Evolutionary conservation across 2,888 invertebrate genomes (phyloP), one percentile per base, ranked within the genome.

Genomic region (Aspidapion aeneum): DNA sequence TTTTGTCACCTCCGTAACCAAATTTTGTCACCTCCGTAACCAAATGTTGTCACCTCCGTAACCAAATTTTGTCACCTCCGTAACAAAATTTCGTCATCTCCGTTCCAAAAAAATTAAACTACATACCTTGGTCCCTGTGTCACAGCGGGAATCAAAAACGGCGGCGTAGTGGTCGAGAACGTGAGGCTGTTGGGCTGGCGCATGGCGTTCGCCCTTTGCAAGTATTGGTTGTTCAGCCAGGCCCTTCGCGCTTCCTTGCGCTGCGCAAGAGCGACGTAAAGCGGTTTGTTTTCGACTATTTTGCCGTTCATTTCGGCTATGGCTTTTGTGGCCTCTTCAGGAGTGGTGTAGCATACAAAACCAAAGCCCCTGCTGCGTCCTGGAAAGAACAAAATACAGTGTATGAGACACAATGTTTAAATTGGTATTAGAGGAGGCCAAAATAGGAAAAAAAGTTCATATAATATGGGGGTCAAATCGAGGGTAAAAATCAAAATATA

Each of bases 81-180:
- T n/a, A n/a, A n/a, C n/a, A n/a, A n/a, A n/a, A n/a, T n/a, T n/a
- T n/a, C n/a, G n/a, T n/a, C n/a, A n/a, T n/a, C n/a, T n/a, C n/a
- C n/a, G n/a, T n/a, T n/a, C n/a, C n/a, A n/a, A n/a, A n/a, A n/a
- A n/a, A n/a, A n/a, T n/a, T n/a, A n/a, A n/a, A n/a, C n/a, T n/a
- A n/a, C n/a, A n/a, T n/a, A n/a, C n/a, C n/a, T 58, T 9, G 70
- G 70, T 5, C 91, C 88, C 69, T 94, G 94, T 2, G 52, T n/a
- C 7, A 49, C 58, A 2, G 58, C 58, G 7, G 96, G 93, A 48
- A 96, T 95, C 66, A 97, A 90, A 75, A 94, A 94, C 19, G 76
- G 78, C 2, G 77, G 76, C n/a, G 83, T 93, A 93, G 60, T 89
- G 87, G 70, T 90, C 85, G 88, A 71, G 90, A 93, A 60, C 93